Evolutionary conservation across 2,113 vertebrate species (phyloP), one percentile per base, ranked within the genome.

Genomic region (Monarcha castaneiventris): DNA sequence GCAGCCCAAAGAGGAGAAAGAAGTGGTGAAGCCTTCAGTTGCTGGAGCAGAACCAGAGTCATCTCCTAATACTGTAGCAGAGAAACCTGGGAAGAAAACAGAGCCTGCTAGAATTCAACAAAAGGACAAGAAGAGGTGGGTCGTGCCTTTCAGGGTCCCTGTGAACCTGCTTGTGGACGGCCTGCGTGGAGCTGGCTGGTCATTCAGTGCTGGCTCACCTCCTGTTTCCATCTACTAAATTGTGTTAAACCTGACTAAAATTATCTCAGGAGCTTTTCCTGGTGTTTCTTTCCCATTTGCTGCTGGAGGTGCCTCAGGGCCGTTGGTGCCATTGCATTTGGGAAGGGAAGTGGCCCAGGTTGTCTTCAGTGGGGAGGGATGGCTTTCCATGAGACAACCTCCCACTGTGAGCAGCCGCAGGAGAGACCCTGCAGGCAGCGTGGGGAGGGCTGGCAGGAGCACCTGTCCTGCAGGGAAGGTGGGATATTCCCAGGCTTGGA

Each of bases 101-200:
- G 97, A 98, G 63, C 26, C 97, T 84, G 66, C 86, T 61, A 97
- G 94, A 94, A 95, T 32, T 54, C 97, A 97, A 33, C 96, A 90
- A 44, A 97, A 97, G 63, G 98, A 96, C 51, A 98, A 96, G 93
- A 98, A 96, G 90, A 98, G 98, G 98, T 98, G 95, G 88, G 97
- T 86, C 6, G 8, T 33, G 1, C 13, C 5, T 2, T 27, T 48
- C 51, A 13, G 25, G 48, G 43, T 84, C 33, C 30, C 37, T 39
- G 23, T 58, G 54, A 66, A 62, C 29, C 58, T 6, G 3, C 62
- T 11, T 84, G 61, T 37, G n/a, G 58, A 15, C 66, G n/a, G 56
- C 54, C 61, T 91, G 29, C 13, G 0, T 51, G 67, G 64, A 83
- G 62, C 93, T 89, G 64, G 27, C 81, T 87, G 64, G 15, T 48